Evolutionary conservation across 1,140 invertebrate species (phyloP), one percentile per base, ranked within the genome.

Genomic region (Cheumatopsyche charites): DNA sequence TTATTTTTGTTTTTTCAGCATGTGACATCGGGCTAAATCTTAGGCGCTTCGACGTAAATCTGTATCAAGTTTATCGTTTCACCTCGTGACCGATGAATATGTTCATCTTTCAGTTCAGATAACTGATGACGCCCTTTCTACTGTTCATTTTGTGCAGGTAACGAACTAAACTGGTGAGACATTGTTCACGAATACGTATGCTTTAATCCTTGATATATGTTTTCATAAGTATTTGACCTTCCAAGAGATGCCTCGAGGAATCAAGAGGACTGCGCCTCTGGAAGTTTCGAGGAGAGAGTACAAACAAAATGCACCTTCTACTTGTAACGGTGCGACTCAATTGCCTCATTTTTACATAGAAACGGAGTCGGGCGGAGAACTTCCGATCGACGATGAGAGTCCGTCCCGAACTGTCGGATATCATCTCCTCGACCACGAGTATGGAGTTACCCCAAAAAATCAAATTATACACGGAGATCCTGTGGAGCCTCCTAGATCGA

Each of bases 381-480:
- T 71, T 78, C 82, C 73, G 23, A 75, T 82, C 17, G 73, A 72
- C 26, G 76, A 79, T 83, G 61, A 81, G 79, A 81, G 84, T 82
- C 76, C 88, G 67, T 80, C 79, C 77, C 29, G 29, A 3, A 82
- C 81, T 72, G 82, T 89, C 72, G 90, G 89, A 82, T 90, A 90
- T 62, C 92, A 94, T 82, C 86, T 94, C 72, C 86, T 93, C 72
- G 92, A 94, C 82, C 92, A 94, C 80, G 92, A 91, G 70, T 94
- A 93, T 82, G 91, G 91, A 55, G 90, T 90, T 73, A 93, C 91
- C 65, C 91, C 91, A 78, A 88, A 90, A 81, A 88, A 90, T 79
- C 88, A 92, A 82, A 87, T 91, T 75, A 87, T 89, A 78, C 80
- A 82, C 49, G 83, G 83, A 76, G 82, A 82, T 73, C 83, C 80